A percentile compares a stretch with the other conserved stretches of the same genome.
These are phyloP conservation scores for Smittia aterrima DNA, from an alignment of 2,888 invertebrate genomes.

Conservation along the genomic window DNA sequence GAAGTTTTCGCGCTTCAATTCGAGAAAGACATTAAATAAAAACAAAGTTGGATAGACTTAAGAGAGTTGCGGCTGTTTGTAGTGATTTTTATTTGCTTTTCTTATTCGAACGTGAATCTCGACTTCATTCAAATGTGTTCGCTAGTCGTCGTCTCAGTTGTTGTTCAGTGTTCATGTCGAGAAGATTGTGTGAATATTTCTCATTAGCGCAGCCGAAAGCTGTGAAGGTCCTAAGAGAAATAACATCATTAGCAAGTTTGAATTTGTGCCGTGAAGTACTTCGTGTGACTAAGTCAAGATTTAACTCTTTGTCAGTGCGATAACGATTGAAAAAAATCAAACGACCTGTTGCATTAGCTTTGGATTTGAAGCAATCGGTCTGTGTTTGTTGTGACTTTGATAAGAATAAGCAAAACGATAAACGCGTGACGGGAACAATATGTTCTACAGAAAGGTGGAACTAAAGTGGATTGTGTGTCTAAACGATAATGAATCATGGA, in stretches of 20 bases:
- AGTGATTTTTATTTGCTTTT: background rate
- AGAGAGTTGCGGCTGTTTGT: no score
- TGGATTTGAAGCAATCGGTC: background rate
- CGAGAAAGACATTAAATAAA: no score
- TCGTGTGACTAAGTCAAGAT: background rate
- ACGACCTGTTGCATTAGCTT: background rate
- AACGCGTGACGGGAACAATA: background rate
- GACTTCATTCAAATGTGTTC: background rate
- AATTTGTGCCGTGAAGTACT: background rate
- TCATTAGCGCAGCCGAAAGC: background rate
- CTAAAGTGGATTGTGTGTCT: background rate
- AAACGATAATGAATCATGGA: conserved; percentile 1
- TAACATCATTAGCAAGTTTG: background rate
- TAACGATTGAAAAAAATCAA: background rate
- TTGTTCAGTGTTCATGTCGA: background rate
- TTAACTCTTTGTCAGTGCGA: background rate
- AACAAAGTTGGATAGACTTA: no score
- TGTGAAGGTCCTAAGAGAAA: background rate
- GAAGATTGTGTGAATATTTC: background rate
- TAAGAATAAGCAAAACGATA: background rate
- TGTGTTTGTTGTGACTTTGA: background rate
- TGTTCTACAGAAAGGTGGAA: background rate
- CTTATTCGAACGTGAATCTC: conserved; percentile 16
- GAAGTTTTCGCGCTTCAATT: no score
- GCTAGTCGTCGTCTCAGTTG: background rate